Conservation (phyloP, 2,888 invertebrate genomes). For the Mamestra brassicae region DNA sequence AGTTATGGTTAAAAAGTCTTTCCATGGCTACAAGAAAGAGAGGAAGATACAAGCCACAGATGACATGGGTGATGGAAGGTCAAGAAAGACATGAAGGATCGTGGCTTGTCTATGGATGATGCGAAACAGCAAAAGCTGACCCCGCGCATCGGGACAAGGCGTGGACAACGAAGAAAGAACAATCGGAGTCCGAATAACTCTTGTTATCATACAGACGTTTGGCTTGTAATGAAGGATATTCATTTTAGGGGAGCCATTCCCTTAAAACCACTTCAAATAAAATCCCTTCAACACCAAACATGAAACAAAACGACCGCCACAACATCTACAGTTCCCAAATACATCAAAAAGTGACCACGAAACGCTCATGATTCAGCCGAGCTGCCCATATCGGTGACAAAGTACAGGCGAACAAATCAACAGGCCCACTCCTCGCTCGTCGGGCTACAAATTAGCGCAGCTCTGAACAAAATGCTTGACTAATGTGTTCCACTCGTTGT, state of each 20-base stretch:
- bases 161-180: no score
- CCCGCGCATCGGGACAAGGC: no score
- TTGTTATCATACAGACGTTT: background rate
- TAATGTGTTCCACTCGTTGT: constrained; percentile 55
- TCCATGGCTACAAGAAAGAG: no score
- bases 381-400: constrained; percentile 52
- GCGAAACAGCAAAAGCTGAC: no score
- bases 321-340: constrained; percentile 31
- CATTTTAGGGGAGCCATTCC: background rate
- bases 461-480: constrained; percentile 66
- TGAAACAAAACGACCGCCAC: background rate
- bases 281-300: constrained; percentile 6
- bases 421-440: constrained; percentile 63
- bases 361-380: constrained; percentile 43
- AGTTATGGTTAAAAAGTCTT: no score
- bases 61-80: no score
- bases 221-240: no score
- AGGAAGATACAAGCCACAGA: no score
- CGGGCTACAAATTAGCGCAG: constrained; percentile 64
- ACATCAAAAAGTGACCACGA: constrained; percentile 52
- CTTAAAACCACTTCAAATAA: constrained; percentile 17
- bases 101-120: no score
- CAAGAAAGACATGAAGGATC: no score
- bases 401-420: constrained; percentile 61
- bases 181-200: no score